Evolutionary conservation across 2,888 invertebrate genomes (phyloP).

Genomic region (Callinectes sapidus): DNA sequence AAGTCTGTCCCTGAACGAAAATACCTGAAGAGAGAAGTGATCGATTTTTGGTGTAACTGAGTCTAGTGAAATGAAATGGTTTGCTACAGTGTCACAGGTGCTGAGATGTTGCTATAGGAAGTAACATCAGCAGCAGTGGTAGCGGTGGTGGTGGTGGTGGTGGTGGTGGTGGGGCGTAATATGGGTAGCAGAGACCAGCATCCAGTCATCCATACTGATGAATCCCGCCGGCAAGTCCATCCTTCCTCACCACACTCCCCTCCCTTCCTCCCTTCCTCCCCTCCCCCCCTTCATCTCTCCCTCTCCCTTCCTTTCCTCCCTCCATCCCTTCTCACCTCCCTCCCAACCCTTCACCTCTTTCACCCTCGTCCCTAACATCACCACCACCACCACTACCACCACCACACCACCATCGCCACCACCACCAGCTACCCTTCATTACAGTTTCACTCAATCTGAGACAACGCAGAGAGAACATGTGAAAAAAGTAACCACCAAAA

Average conservation of each 20-base stretch:
- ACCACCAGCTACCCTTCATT: not conserved
- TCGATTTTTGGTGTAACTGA: not conserved
- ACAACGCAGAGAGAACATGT: not conserved
- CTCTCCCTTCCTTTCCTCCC: not conserved
- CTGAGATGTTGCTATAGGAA: not conserved
- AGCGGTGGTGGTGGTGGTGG: constrained; percentile 29
- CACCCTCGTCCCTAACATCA: not conserved
- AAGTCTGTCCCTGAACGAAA: not conserved
- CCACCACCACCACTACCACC: not conserved
- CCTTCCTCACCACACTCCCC: not conserved
- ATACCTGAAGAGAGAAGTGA: not conserved
- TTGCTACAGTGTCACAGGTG: not conserved
- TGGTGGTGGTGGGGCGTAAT: constrained; percentile 51
- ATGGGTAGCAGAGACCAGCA: constrained; percentile 53
- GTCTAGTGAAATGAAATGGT: not conserved
- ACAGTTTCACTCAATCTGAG: constrained; percentile 14
- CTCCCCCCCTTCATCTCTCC: constrained; percentile 7
- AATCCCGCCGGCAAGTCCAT: constrained; percentile 41
- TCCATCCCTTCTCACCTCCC: not conserved
- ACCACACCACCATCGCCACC: not conserved
- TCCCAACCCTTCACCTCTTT: constrained; percentile 19
- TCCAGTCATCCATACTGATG: constrained; percentile 65
- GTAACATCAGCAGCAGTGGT: not conserved
- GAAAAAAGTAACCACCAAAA: not conserved
- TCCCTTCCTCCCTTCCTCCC: constrained; percentile 2